Evolutionary conservation across 2,888 invertebrate species (phyloP), one percentile per base, ranked within the genome.

Genomic region (Orthosia incerta): DNA sequence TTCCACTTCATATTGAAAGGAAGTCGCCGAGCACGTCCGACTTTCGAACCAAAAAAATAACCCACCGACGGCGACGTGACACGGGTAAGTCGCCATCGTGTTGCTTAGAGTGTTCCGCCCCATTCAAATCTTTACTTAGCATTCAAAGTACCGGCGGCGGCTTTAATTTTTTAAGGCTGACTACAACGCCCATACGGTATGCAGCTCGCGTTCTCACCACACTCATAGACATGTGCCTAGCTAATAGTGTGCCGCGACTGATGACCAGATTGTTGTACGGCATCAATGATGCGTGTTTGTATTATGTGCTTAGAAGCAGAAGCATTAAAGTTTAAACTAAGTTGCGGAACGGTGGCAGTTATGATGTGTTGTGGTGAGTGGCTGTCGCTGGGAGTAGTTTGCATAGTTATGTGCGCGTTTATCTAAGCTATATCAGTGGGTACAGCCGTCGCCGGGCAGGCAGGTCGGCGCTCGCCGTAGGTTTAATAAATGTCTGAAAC

Each of bases 331-430:
- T 90, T 87, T 85, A 86, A 76, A 90, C 86, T 94, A 57, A 79
- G 50, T 88, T 90, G 88, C 50, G 20, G 64, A 57, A 68, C 62
- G 7, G 59, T 39, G 50, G 73, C 48, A 81, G 85, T 90, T 93
- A 85, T 61, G 91, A 83, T 85, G 80, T 92, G 88, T 81, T 83
- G 78, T 67, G 45, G 46, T 48, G 72, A 70, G 26, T 26, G 31
- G 63, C 56, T 55, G 71, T 81, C 83, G 71, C 76, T 88, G 89
- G 91, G 91, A 93, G 93, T 93, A 94, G 94, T 95, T 95, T 95
- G 94, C 94, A 95, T 95, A 94, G 94, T 91, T 94, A 95, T 94
- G 93, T 94, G 91, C 89, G 87, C 92, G 93, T 94, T 94, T 95
- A 95, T 94, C 94, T 94, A 93, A 94, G 94, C 91, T 93, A 92